A percentile compares a stretch with the other conserved stretches of the same genome.
Conservation (phyloP, 2,113 vertebrate genomes). For the Phainopepla nitens region DNA sequence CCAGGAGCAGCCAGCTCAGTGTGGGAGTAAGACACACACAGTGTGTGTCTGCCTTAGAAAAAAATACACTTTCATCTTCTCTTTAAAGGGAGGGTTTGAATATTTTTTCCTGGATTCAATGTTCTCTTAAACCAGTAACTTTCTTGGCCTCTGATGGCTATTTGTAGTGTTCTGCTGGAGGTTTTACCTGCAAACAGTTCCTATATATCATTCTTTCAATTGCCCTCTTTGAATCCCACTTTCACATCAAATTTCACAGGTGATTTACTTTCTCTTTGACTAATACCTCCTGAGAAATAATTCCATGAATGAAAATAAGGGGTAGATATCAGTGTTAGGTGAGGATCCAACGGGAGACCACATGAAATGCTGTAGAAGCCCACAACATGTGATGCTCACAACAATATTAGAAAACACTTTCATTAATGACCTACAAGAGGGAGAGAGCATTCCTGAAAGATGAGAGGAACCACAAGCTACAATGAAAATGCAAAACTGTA, state of each 20-base stretch:
- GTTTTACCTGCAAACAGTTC: background rate
- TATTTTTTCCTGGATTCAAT: background rate
- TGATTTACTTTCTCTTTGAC: slow-evolving; percentile 48
- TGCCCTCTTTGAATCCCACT: slow-evolving; percentile 24
- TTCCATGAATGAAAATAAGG: slow-evolving; percentile 42
- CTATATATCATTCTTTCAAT: slow-evolving; percentile 1
- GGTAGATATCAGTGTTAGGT: background rate
- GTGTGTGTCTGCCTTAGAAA: background rate
- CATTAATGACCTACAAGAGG: background rate
- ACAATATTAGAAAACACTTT: background rate
- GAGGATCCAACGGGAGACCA: background rate
- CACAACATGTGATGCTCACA: background rate
- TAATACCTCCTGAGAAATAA: slow-evolving; percentile 44
- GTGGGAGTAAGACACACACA: background rate
- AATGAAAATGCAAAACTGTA: background rate
- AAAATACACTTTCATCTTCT: background rate
- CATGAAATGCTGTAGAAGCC: background rate
- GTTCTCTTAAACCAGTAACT: slow-evolving; percentile 20
- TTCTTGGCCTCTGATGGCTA: background rate
- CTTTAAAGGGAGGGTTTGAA: background rate
- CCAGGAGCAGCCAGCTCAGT: background rate
- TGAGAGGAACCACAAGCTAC: background rate
- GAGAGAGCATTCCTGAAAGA: background rate
- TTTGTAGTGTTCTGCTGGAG: background rate
- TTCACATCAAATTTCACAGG: slow-evolving; percentile 44